Evolutionary conservation across 1,140 invertebrate species (phyloP).

Genomic region (Alviniconcha marisindica): DNA sequence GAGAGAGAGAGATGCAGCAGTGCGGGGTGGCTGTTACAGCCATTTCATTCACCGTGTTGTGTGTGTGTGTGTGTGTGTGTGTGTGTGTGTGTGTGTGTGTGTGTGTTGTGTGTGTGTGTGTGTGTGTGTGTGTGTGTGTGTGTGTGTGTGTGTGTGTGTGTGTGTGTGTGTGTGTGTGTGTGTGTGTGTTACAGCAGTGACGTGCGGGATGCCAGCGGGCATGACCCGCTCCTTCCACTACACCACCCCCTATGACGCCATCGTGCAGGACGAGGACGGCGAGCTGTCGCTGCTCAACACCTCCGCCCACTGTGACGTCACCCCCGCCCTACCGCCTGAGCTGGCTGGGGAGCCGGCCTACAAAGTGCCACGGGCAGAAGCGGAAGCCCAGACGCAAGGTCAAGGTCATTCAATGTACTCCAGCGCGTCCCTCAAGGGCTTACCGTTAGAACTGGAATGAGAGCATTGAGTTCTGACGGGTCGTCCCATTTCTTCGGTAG

Average conservation of each 20-base stretch:
- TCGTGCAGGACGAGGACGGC: conserved; percentile 17
- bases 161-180: neutral
- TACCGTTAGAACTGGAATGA: no score
- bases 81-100: conserved; percentile 3
- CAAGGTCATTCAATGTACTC: conserved; percentile 18
- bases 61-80: conserved; percentile 1
- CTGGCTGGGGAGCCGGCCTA: neutral
- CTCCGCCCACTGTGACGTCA: conserved; percentile 7
- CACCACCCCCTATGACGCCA: conserved; percentile 24
- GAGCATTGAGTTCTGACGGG: no score
- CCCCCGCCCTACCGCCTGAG: neutral
- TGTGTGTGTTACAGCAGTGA: neutral
- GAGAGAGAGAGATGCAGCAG: no score
- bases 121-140: neutral
- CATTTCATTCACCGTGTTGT: no score
- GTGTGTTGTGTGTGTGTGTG: neutral
- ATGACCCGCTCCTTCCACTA: neutral
- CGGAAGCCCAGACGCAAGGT: conserved; percentile 10
- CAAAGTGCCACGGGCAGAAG: neutral
- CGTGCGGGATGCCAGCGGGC: neutral
- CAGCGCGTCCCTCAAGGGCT: neutral
- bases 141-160: neutral
- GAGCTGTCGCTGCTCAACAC: conserved; percentile 24
- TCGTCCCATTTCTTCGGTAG: no score
- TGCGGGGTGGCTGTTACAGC: no score